Conservation (phyloP, 2,888 invertebrate genomes). For the Lasioglossum villosulum region DNA sequence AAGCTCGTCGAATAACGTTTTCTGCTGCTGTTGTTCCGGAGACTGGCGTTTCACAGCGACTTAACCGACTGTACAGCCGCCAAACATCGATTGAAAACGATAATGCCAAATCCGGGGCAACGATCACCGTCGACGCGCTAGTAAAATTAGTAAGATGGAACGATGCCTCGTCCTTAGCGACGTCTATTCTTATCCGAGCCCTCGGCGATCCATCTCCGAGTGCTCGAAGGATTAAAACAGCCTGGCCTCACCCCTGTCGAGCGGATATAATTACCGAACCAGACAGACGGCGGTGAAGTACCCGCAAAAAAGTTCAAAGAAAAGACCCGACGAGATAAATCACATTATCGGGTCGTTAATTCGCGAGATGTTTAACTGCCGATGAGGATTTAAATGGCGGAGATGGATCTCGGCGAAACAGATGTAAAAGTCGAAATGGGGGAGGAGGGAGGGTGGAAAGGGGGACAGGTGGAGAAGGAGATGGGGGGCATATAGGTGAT, state of each 20-base stretch:
- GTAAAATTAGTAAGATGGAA: not conserved
- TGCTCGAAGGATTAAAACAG: not conserved
- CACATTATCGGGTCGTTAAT: not conserved
- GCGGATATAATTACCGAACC: not conserved
- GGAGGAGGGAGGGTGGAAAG: not conserved
- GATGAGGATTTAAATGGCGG: slow-evolving; percentile 27
- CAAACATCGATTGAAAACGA: not conserved
- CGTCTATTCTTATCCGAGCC: not conserved
- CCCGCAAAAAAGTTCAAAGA: not conserved
- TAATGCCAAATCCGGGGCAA: not conserved
- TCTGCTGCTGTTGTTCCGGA: not conserved
- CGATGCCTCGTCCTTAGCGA: not conserved
- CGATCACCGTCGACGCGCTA: not conserved
- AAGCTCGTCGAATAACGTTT: not conserved
- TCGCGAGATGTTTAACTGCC: not conserved
- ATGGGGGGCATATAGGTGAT: slow-evolving; percentile 36
- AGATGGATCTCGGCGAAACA: not conserved
- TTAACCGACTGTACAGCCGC: too few species aligned
- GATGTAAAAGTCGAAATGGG: slow-evolving; percentile 1
- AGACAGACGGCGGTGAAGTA: not conserved
- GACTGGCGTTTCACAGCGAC: not conserved
- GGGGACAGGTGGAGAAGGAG: slow-evolving; percentile 1
- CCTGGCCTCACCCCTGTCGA: not conserved
- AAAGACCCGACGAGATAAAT: slow-evolving; percentile 8
- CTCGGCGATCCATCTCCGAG: not conserved